phyloP scores from a whole-genome alignment of 2,888 invertebrate species.

The Enchytraeus crypticus region DNA sequence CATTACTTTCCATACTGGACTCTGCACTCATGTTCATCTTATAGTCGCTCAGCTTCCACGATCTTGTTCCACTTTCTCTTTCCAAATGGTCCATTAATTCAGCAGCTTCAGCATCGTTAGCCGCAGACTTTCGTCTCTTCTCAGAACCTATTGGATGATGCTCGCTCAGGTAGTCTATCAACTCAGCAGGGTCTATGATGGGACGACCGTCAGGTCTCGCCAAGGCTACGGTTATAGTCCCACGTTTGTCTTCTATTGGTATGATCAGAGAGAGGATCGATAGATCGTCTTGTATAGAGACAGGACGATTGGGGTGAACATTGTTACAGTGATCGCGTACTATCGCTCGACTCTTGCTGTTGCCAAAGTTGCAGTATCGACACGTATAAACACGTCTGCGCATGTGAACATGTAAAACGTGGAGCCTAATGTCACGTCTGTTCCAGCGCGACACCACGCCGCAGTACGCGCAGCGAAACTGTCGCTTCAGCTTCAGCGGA shows the following conservation, averaged over 20 bases:
- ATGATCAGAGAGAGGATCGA: slow-evolving; percentile 12
- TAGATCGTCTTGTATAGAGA: slow-evolving; percentile 16
- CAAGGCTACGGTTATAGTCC: slow-evolving; percentile 14
- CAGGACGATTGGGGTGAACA: slow-evolving; percentile 9
- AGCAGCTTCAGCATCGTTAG: background rate
- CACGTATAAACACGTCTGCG: slow-evolving; percentile 17
- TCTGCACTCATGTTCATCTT: background rate
- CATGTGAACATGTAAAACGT: slow-evolving; percentile 18
- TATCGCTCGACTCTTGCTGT: slow-evolving; percentile 17
- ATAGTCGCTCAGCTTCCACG: background rate
- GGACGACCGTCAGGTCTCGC: slow-evolving; percentile 8
- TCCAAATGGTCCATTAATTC: background rate
- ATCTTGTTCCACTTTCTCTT: background rate
- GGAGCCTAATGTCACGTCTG: slow-evolving; percentile 14
- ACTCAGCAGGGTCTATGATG: slow-evolving; percentile 3
- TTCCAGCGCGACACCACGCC: slow-evolving; percentile 18
- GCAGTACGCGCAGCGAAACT: slow-evolving; percentile 19
- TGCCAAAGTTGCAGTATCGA: slow-evolving; percentile 16
- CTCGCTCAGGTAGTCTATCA: background rate
- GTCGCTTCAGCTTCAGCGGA: background rate
- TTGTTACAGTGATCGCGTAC: slow-evolving; percentile 13
- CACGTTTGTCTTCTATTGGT: slow-evolving; percentile 13
- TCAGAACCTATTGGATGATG: no score
- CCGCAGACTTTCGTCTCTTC: background rate
- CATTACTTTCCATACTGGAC: background rate